Evolutionary conservation across 2,888 invertebrate genomes (phyloP).

Genomic region (Celastrina argiolus): DNA sequence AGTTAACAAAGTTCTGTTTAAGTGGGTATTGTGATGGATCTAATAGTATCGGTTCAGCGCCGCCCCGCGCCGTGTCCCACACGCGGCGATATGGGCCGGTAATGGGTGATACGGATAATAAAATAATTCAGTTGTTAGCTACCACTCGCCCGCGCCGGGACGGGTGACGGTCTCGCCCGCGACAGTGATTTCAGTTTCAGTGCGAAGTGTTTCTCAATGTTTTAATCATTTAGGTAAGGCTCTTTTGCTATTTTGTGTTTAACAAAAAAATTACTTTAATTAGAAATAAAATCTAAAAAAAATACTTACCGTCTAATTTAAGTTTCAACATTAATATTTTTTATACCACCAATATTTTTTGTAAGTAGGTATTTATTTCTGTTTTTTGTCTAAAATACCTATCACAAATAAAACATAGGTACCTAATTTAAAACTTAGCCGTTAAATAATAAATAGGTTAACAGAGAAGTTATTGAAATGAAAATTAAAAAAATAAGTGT

Average conservation of each 20-base stretch:
- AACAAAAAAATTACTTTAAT: neutral
- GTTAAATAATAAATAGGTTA: too few relatives aligned
- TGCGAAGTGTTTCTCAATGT: constrained; percentile 10
- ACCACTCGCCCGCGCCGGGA: constrained; percentile 45
- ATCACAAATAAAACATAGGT: too few relatives aligned
- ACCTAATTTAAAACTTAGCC: too few relatives aligned
- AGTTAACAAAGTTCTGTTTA: constrained; percentile 17
- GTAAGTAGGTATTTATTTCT: too few relatives aligned
- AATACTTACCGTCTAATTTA: too few relatives aligned
- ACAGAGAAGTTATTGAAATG: too few relatives aligned
- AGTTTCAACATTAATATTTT: too few relatives aligned
- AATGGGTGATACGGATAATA: constrained; percentile 65
- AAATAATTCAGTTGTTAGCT: constrained; percentile 71
- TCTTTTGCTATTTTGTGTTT: neutral
- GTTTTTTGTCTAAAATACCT: too few relatives aligned
- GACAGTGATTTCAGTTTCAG: constrained; percentile 19
- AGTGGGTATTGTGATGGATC: constrained; percentile 28
- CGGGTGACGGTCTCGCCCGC: constrained; percentile 37
- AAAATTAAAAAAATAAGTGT: too few relatives aligned
- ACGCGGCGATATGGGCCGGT: constrained; percentile 60
- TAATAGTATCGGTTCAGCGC: constrained; percentile 40
- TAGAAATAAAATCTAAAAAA: too few relatives aligned
- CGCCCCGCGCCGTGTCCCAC: constrained; percentile 65
- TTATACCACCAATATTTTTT: too few relatives aligned
- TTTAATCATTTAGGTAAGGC: constrained; percentile 22